Base-by-base conservation (phyloP, 2,888 invertebrate genomes). In the Pogonocherus hispidulus region DNA sequence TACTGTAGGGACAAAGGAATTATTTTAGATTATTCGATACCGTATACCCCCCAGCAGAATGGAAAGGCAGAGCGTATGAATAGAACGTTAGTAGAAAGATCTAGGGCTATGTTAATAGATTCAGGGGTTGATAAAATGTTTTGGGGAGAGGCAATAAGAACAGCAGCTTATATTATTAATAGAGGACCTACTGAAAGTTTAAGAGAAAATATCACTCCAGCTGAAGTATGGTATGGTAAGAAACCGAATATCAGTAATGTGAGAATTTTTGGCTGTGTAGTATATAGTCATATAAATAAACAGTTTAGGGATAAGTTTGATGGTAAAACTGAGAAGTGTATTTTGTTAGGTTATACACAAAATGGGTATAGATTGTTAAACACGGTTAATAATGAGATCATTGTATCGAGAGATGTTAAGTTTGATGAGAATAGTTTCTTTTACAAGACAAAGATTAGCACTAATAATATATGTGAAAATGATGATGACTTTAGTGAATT, bases 1-100 rank as follows among this genome's bases (percentile, higher is more conserved):
- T 81, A 57, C 70, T 81, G 78, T 71, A 70, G 76, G 51, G 47
- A 78, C 63, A 78, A 78, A 72, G 79, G 79, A 16, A 79, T 81
- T 41, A 76, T 62, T 19, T 79, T 77, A 73, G 78, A 83, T 77
- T 78, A 81, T 41, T 83, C 84, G 64, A 81, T 84, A 18, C 56
- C 51, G 19, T 47, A 56, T 22, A 56, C 47, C 9, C 64, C 63
- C 6, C 63, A 63, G 19, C 55, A 63, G 44, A 63, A 56, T 47
- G 51, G 41, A 44, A 54, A 54, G 3, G 64, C 55, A 8, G 56
- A 64, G n/a, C 37, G 64, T 46, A 55, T 56, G 6, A 65, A 65
- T 49, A 16, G 51, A 49, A 65, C 56, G 16, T 22, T 54, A 14
- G 59, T 59, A 11, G 65, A 70, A 68, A 70, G 46, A 35, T 60